Evolutionary conservation across 2,888 invertebrate genomes (phyloP).

Genomic region (Amphimallon solstitiale): DNA sequence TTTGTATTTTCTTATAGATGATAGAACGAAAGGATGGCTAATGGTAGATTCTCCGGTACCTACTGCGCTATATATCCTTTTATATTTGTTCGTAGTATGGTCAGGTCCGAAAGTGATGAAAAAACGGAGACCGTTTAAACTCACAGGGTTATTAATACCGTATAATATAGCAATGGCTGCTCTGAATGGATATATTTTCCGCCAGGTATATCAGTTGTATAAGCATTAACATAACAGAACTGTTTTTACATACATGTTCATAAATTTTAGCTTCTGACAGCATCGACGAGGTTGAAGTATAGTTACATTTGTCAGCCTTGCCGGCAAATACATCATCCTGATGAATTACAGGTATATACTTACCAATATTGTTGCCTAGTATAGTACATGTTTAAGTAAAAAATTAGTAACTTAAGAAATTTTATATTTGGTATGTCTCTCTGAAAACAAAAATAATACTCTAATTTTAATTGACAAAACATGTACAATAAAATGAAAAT

Average conservation of each 20-base stretch:
- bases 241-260: conserved; percentile 4
- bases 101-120: conserved; percentile 85
- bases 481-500: too few species aligned
- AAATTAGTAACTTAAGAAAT: too few species aligned
- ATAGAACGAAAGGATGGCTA: conserved; percentile 85
- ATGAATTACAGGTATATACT: conserved; percentile 80
- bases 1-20: conserved; percentile 68
- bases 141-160: conserved; percentile 80
- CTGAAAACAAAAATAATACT: too few species aligned
- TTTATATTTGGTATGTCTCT: too few species aligned
- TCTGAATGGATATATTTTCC: conserved; percentile 85
- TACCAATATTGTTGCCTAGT: too few species aligned
- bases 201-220: conserved; percentile 67
- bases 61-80: conserved; percentile 73
- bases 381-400: too few species aligned
- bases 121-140: conserved; percentile 77
- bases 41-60: conserved; percentile 84
- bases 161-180: conserved; percentile 88
- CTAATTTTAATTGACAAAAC: too few species aligned
- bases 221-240: background rate
- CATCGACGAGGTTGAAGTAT: conserved; percentile 79
- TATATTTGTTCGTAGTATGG: conserved; percentile 82
- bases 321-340: conserved; percentile 77
- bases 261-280: conserved; percentile 64
- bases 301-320: conserved; percentile 90